Evolutionary conservation across 2,888 invertebrate genomes (phyloP).

Genomic region (Rhagonycha lutea): DNA sequence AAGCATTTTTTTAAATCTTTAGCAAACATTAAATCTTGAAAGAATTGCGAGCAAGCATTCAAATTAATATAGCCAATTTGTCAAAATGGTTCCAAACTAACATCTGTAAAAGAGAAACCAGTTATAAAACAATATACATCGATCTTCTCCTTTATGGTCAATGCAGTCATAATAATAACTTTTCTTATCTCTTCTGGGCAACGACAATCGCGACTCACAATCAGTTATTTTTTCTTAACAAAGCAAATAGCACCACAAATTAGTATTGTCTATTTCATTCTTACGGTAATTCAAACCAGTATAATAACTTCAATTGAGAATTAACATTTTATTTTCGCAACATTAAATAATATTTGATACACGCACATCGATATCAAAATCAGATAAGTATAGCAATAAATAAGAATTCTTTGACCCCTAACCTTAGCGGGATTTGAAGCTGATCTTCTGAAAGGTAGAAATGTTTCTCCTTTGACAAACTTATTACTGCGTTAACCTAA

Average conservation of each 20-base stretch:
- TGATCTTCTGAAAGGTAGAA: conserved; percentile 23
- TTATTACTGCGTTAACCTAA: conserved; percentile 15
- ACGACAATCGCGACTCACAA: neutral
- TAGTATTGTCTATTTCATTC: conserved; percentile 9
- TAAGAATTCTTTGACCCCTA: conserved; percentile 28
- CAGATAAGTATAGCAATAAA: conserved; percentile 28
- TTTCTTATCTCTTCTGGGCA: neutral
- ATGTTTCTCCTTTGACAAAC: conserved; percentile 31
- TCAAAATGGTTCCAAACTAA: neutral
- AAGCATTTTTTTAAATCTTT: too few relatives aligned
- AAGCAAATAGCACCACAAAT: neutral
- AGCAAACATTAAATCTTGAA: neutral
- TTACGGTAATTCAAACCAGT: conserved; percentile 10
- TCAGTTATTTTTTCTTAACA: neutral
- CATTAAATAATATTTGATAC: conserved; percentile 9
- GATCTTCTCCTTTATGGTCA: neutral
- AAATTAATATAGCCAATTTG: conserved; percentile 1
- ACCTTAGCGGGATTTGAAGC: conserved; percentile 33
- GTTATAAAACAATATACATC: conserved; percentile 1
- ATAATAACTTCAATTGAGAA: conserved; percentile 8
- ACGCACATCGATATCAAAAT: conserved; percentile 15
- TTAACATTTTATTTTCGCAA: conserved; percentile 19
- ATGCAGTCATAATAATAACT: neutral
- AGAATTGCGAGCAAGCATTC: neutral
- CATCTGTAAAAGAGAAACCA: neutral